These are phyloP conservation scores for Chrysopilus asiliformis DNA, from an alignment of 2,888 invertebrate species.

Conservation along the genomic window DNA sequence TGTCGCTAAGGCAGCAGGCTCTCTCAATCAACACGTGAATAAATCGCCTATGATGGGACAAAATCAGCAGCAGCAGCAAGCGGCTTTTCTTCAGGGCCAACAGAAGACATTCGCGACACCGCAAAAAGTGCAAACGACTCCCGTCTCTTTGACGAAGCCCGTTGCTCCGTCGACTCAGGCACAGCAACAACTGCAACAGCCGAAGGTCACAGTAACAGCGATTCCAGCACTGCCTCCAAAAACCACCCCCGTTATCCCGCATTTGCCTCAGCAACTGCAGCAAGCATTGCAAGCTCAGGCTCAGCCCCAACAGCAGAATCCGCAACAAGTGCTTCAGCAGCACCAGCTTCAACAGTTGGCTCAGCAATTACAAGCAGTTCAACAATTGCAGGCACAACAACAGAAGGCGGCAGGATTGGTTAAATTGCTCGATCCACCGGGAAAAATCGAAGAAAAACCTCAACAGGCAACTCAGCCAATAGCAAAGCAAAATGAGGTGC, in stretches of 20 bases:
- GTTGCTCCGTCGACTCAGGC: no score
- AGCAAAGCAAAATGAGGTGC: background rate
- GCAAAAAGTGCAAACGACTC: conserved; percentile 15
- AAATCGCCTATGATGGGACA: no score
- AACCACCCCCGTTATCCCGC: no score
- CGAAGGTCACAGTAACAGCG: conserved; percentile 3
- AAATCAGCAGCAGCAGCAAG: no score
- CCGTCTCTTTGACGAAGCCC: conserved; percentile 20
- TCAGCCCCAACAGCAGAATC: conserved; percentile 9
- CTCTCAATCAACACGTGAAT: no score
- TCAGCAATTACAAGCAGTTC: background rate
- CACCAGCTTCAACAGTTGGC: conserved; percentile 2
- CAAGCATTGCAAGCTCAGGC: conserved; percentile 5
- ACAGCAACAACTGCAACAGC: no score
- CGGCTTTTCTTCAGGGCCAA: no score
- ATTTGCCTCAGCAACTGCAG: conserved; percentile 4
- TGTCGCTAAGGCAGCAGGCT: conserved; percentile 5
- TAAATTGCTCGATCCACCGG: background rate
- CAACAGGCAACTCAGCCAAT: background rate
- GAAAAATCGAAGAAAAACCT: background rate
- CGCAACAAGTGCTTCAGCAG: conserved; percentile 8
- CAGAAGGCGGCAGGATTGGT: conserved; percentile 24
- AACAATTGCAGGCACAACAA: conserved; percentile 1
- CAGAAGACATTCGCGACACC: no score
- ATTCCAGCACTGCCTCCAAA: conserved; percentile 4